Evolutionary conservation across 1,140 invertebrate species (phyloP).

Genomic region (Megalonaias nervosa): DNA sequence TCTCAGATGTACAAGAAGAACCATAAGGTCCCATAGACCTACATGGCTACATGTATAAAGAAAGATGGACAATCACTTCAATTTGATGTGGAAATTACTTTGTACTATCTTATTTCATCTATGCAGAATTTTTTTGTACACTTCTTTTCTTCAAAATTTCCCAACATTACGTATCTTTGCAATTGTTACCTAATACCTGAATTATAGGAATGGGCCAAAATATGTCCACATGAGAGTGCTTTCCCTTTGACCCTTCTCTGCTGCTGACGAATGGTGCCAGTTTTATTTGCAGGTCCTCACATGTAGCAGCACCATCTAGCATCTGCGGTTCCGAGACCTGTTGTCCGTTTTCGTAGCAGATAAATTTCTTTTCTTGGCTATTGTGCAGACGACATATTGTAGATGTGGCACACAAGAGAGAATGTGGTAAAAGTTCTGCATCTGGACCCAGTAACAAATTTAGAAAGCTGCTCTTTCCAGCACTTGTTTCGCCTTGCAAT

Average conservation of each 20-base stretch:
- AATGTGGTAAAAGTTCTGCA: constrained; percentile 3
- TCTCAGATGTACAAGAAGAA: not conserved
- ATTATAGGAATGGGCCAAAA: constrained; percentile 18
- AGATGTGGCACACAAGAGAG: constrained; percentile 1
- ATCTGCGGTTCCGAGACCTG: not conserved
- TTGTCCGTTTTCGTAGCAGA: not conserved
- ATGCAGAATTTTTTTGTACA: not conserved
- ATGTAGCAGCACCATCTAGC: not conserved
- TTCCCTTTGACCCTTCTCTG: not conserved
- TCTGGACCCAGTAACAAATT: constrained; percentile 16
- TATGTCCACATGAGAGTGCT: constrained; percentile 10
- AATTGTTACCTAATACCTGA: constrained; percentile 1
- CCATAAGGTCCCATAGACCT: not conserved
- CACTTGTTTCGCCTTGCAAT: constrained; percentile 21
- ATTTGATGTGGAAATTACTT: too few relatives aligned
- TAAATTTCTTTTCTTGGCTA: not conserved
- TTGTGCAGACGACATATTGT: constrained; percentile 24
- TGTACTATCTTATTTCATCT: not conserved
- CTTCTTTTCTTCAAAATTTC: not conserved
- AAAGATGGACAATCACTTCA: too few relatives aligned
- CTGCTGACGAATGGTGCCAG: not conserved
- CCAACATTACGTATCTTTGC: not conserved
- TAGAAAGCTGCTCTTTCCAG: constrained; percentile 18
- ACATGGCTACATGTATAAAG: not conserved
- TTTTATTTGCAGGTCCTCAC: not conserved